Conservation (phyloP, 1,140 invertebrate species). For the Mamestra configurata region DNA sequence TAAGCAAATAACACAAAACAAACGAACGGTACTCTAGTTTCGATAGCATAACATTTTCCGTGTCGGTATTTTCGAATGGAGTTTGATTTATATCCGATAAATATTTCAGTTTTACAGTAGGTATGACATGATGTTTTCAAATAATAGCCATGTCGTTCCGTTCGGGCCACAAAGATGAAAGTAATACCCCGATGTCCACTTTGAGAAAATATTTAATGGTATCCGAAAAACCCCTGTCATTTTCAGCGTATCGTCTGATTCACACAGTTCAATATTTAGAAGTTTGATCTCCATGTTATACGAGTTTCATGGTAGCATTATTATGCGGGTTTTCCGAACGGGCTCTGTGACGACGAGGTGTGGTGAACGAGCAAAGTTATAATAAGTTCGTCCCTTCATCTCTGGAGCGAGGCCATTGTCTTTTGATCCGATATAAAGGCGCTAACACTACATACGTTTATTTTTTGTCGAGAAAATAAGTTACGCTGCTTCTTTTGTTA, state of each 20-base stretch:
- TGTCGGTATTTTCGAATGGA: not conserved
- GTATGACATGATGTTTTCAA: constrained; percentile 1
- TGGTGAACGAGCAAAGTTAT: constrained; percentile 82
- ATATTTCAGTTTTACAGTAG: constrained; percentile 9
- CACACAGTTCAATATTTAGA: constrained; percentile 67
- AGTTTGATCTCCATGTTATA: constrained; percentile 67
- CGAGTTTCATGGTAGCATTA: constrained; percentile 72
- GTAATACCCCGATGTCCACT: constrained; percentile 56
- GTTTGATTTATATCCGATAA: constrained; percentile 19
- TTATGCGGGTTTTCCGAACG: constrained; percentile 75
- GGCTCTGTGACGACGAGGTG: constrained; percentile 71
- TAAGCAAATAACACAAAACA: not conserved
- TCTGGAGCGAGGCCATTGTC: constrained; percentile 67
- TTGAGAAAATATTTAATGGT: constrained; percentile 58
- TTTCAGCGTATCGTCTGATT: constrained; percentile 63
- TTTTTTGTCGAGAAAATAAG: constrained; percentile 12
- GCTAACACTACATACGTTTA: constrained; percentile 36
- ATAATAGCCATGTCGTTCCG: constrained; percentile 23
- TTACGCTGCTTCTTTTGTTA: not conserved
- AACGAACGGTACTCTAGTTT: constrained; percentile 14
- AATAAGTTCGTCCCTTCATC: constrained; percentile 77
- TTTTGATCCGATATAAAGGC: constrained; percentile 70
- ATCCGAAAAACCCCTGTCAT: constrained; percentile 65
- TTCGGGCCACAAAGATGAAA: constrained; percentile 30
- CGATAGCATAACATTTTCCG: not conserved